Evolutionary conservation across 2,797 vertebrate species (phyloP).

Genomic region (Characodon lateralis): DNA sequence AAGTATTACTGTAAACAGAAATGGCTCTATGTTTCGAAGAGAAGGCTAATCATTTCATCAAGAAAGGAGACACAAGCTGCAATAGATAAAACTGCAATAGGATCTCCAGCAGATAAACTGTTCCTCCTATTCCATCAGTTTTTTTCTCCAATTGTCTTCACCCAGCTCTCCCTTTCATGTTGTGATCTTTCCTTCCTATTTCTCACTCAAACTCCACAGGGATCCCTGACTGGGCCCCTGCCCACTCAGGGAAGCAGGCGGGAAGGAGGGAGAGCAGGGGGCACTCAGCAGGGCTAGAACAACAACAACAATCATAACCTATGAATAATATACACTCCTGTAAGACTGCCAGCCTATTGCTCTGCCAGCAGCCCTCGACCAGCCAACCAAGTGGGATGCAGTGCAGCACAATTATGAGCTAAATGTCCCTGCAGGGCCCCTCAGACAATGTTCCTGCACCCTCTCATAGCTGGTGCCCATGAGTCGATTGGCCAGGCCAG

Average conservation of each 20-base stretch:
- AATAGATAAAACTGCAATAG: not conserved
- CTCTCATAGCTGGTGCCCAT: conserved; percentile 26
- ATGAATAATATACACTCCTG: conserved; percentile 59
- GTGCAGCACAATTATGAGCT: conserved; percentile 35
- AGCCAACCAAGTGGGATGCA: conserved; percentile 34
- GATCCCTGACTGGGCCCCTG: conserved; percentile 42
- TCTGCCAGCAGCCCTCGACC: conserved; percentile 36
- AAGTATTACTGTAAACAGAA: conserved; percentile 18
- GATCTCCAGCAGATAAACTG: not conserved
- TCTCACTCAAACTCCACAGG: conserved; percentile 9
- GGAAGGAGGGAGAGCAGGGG: not conserved
- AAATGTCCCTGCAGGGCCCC: conserved; percentile 31
- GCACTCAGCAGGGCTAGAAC: conserved; percentile 41
- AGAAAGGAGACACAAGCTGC: not conserved
- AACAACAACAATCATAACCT: conserved; percentile 63
- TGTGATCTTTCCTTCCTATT: not conserved
- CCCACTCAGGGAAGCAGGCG: conserved; percentile 27
- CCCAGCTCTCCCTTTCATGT: not conserved
- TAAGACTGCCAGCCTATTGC: conserved; percentile 38
- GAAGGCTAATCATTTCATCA: not conserved
- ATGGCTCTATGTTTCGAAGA: conserved; percentile 11
- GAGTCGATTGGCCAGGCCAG: conserved; percentile 3
- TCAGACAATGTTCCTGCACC: conserved; percentile 22
- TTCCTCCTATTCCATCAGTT: not conserved
- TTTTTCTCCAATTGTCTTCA: conserved; percentile 9